These are phyloP conservation scores for Margaritifera margaritifera DNA, from an alignment of 2,888 invertebrate genomes.

Conservation along the genomic window DNA sequence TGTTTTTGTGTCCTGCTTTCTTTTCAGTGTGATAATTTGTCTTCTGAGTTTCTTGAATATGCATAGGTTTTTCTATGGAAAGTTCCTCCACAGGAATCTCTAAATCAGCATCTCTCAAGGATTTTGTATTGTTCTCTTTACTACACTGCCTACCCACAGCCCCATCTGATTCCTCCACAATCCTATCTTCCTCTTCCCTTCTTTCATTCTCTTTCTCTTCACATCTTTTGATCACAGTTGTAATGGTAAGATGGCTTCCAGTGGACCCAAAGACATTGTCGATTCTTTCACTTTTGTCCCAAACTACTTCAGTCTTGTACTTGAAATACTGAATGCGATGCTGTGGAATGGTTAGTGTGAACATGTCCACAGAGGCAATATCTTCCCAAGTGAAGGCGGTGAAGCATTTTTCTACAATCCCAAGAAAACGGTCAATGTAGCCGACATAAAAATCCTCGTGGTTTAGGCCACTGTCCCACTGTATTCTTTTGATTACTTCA, in stretches of 20 bases:
- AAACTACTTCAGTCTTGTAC: slow-evolving; percentile 72
- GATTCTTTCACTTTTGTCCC: slow-evolving; percentile 73
- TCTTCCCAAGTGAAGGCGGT: slow-evolving; percentile 74
- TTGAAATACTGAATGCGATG: slow-evolving; percentile 75
- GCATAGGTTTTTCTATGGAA: not conserved
- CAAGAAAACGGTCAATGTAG: slow-evolving; percentile 74
- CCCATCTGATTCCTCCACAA: slow-evolving; percentile 17
- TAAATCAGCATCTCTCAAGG: slow-evolving; percentile 16
- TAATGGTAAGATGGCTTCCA: slow-evolving; percentile 62
- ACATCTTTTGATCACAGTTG: slow-evolving; percentile 60
- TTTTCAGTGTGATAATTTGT: not conserved
- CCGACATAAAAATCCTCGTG: slow-evolving; percentile 71
- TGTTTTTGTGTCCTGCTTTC: slow-evolving; percentile 14
- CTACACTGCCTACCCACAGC: not conserved
- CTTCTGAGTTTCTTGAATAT: not conserved
- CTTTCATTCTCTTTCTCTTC: slow-evolving; percentile 33
- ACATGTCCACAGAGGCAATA: slow-evolving; percentile 71
- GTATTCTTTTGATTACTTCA: slow-evolving; percentile 73
- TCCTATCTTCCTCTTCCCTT: slow-evolving; percentile 42
- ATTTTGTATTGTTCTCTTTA: slow-evolving; percentile 6
- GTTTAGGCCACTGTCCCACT: slow-evolving; percentile 73
- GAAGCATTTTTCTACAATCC: slow-evolving; percentile 73
- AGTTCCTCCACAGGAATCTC: not conserved
- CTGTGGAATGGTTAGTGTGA: slow-evolving; percentile 73
- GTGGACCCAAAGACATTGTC: slow-evolving; percentile 74